phyloP scores from a whole-genome alignment of 2,797 vertebrate species.

The Anguilla marmorata region DNA sequence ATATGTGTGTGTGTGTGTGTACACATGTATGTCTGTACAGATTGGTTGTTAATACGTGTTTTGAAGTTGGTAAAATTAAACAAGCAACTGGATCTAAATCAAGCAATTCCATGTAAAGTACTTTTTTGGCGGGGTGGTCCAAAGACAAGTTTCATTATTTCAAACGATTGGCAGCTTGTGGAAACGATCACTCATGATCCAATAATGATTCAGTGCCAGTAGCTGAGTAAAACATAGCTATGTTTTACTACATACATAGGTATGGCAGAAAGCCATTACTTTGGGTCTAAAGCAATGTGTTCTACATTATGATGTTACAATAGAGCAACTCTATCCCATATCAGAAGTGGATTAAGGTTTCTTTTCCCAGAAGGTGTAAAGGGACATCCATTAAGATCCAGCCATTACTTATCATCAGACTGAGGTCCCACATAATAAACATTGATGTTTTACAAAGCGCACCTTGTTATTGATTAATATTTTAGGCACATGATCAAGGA shows the following conservation, averaged over 20 bases:
- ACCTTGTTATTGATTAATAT: neutral
- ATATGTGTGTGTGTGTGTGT: no score
- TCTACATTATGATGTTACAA: neutral
- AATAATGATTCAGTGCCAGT: neutral
- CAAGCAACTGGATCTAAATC: constrained; percentile 19
- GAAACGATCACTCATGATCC: neutral
- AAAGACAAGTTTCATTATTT: neutral
- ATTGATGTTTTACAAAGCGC: constrained; percentile 1
- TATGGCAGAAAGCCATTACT: neutral
- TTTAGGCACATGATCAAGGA: neutral
- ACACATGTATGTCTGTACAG: neutral
- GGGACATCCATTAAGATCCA: neutral
- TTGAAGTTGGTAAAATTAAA: neutral
- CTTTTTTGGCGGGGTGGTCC: neutral
- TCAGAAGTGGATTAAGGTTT: neutral
- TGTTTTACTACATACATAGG: no score
- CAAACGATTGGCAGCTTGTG: neutral
- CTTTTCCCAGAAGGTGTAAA: neutral
- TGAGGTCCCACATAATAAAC: neutral
- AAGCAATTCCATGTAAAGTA: neutral
- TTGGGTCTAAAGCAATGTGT: constrained; percentile 1
- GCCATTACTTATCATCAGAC: neutral
- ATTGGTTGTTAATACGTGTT: neutral
- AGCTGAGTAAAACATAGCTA: neutral
- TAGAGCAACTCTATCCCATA: constrained; percentile 3